These are phyloP conservation scores for Heliornis fulica DNA, from an alignment of 2,113 vertebrate species.

Conservation along the genomic window DNA sequence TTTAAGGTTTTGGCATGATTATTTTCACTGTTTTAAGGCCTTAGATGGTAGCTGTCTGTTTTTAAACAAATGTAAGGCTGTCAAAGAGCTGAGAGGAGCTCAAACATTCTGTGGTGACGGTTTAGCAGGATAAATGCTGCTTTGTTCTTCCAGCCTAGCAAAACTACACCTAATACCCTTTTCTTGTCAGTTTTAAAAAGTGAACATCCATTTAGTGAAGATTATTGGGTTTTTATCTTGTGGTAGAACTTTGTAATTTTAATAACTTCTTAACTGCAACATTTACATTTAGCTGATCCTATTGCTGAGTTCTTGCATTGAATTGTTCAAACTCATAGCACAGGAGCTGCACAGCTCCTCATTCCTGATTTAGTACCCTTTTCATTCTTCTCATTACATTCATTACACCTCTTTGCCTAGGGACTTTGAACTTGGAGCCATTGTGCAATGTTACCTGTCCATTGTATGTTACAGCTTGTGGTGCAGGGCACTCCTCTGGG, in stretches of 20 bases:
- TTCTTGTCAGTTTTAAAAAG: not conserved
- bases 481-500: not conserved
- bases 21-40: not conserved
- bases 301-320: not conserved
- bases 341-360: not conserved
- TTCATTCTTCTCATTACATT: rapidly evolving
- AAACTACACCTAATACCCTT: not conserved
- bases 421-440: not conserved
- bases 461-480: rapidly evolving
- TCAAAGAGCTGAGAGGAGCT: not conserved
- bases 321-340: not conserved
- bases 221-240: not conserved
- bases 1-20: not conserved
- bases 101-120: not conserved
- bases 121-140: not conserved
- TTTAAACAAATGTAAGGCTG: not conserved
- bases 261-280: not conserved
- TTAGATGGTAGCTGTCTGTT: not conserved
- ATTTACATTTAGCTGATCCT: not conserved
- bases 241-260: not conserved
- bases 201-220: not conserved
- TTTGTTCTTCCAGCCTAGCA: not conserved
- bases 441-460: not conserved
- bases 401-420: not conserved
- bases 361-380: not conserved